Conservation (phyloP, 2,888 invertebrate species). For the Dioctria linearis region DNA sequence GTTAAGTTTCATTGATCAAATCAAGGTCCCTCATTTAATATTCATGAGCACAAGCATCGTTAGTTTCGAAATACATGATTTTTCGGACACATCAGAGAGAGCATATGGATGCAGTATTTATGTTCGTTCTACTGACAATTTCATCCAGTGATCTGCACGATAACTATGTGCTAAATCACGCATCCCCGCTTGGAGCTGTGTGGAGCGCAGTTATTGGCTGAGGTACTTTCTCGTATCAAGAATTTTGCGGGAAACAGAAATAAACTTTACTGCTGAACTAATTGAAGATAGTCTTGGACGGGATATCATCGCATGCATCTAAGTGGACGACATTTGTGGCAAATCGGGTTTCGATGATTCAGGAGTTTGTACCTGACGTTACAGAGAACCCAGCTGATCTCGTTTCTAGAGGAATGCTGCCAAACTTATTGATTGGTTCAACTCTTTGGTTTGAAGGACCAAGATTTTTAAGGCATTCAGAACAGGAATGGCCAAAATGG, state of each 20-base stretch:
- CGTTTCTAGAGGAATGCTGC: background rate
- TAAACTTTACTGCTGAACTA: too few species aligned
- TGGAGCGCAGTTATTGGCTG: background rate
- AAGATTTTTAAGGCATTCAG: background rate
- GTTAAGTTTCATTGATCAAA: too few species aligned
- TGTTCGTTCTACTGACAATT: too few species aligned
- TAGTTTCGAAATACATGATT: too few species aligned
- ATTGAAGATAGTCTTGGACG: background rate
- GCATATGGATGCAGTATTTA: too few species aligned
- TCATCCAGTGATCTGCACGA: background rate
- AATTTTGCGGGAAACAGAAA: too few species aligned
- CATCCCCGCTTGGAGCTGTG: too few species aligned
- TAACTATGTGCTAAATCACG: background rate
- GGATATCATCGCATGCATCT: background rate
- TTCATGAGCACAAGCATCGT: too few species aligned
- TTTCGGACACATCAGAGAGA: too few species aligned
- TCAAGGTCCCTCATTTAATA: too few species aligned
- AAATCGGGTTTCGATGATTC: background rate
- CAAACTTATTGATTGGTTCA: background rate
- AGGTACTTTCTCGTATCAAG: too few species aligned
- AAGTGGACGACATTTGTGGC: background rate
- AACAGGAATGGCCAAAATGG: background rate
- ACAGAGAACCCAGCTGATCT: background rate
- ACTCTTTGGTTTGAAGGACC: background rate
- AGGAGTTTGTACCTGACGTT: background rate